Conservation (phyloP, 2,113 vertebrate species). For the Lepisosteus osseus region DNA sequence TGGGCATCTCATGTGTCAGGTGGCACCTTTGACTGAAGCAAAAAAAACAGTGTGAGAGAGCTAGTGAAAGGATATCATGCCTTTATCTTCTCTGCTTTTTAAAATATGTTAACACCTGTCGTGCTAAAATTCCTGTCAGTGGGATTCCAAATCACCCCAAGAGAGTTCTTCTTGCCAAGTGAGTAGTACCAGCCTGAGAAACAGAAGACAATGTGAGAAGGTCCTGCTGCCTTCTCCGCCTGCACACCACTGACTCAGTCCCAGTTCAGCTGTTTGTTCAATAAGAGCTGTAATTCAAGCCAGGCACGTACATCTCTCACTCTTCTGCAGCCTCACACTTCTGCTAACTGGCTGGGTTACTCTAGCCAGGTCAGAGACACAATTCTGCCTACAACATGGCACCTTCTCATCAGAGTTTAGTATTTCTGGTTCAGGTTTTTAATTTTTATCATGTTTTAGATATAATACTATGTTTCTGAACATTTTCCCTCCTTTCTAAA, state of each 20-base stretch:
- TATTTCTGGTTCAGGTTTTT: background rate
- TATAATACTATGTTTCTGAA: too few species aligned
- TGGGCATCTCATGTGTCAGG: constrained; percentile 74
- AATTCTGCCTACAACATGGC: constrained; percentile 9
- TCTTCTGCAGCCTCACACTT: constrained; percentile 74
- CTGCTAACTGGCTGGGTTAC: constrained; percentile 62
- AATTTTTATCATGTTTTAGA: too few species aligned
- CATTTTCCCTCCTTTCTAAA: too few species aligned
- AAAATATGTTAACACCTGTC: constrained; percentile 78
- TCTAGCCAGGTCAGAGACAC: constrained; percentile 74
- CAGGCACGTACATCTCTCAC: constrained; percentile 77
- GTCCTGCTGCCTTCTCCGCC: constrained; percentile 81
- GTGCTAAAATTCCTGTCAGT: constrained; percentile 80
- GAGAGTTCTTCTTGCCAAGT: constrained; percentile 84
- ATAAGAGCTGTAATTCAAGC: constrained; percentile 86
- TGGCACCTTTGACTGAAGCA: constrained; percentile 71
- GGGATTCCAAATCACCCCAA: constrained; percentile 82
- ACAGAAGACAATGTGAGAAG: constrained; percentile 83
- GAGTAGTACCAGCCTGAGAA: constrained; percentile 84
- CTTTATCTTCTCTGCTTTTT: constrained; percentile 68
- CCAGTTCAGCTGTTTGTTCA: constrained; percentile 93
- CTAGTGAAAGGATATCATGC: constrained; percentile 55
- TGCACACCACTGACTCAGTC: constrained; percentile 79
- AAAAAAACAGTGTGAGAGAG: constrained; percentile 22
- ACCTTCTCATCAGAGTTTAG: constrained; percentile 6